Evolutionary conservation across 2,113 vertebrate genomes (phyloP), one percentile per base, ranked within the genome.

Genomic region (Etheostoma spectabile): DNA sequence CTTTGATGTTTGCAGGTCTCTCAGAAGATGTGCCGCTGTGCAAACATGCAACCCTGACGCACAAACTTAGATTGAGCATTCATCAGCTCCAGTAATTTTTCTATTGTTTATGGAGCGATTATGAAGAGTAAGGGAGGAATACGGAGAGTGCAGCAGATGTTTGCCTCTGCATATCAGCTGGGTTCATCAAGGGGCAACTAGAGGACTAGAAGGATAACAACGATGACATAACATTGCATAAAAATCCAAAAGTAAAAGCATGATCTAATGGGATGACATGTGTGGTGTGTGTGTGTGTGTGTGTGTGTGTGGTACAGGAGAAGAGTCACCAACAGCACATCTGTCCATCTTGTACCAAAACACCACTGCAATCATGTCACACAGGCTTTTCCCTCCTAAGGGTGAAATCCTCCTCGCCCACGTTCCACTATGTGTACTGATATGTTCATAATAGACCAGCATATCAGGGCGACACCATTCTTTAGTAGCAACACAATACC

Each of bases 221-320:
- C 1, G 64, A 87, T 92, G 93, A 92, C 85, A 83, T 93, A 88
- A 94, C 86, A 74, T 38, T 62, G 30, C 51, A 74, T 81, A 66
- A 88, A 88, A 89, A 92, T 89, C 69, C 80, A 77, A 51, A 49
- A 70, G 27, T 45, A 70, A 82, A 85, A 74, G 86, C 71, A 51
- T 59, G 52, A 72, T 70, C 83, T 90, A 89, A 91, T 89, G 76
- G 82, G 21, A 53, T 80, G 75, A 73, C 53, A 64, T 84, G 83
- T 69, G 66, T 60, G 67, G 51, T 56, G 45, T 61, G 48, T 67
- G 59, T 67, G n/a, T 59, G 77, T 5, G 78, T 48, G 80, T 61
- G 62, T 70, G 21, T 57, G 80, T 61, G 68, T 70, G 18, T 53
- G 53, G 1, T 21, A 42, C 27, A 77, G 68, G 35, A 59, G 35